Conservation (phyloP, 2,113 vertebrate genomes). For the Sceloporus tristichus region DNA sequence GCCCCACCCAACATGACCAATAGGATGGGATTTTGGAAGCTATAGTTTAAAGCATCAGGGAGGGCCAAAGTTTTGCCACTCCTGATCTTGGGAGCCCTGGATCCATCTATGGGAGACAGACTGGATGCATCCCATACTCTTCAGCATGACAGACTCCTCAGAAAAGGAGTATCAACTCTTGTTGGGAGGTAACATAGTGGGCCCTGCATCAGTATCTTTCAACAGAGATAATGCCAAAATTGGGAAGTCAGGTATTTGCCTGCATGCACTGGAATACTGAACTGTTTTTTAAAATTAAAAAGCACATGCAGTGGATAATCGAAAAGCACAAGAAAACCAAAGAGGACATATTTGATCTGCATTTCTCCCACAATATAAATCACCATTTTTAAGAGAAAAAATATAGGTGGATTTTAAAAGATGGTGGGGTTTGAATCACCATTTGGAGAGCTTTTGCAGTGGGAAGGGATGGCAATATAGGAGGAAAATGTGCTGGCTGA, state of each 20-base stretch:
- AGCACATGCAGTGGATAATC: slow-evolving; percentile 15
- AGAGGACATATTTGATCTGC: not conserved
- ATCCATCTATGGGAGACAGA: not conserved
- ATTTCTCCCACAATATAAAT: not conserved
- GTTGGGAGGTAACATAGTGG: slow-evolving; percentile 6
- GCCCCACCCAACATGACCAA: no score
- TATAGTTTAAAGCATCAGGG: no score
- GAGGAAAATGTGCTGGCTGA: no score
- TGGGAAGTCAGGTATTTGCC: slow-evolving; percentile 16
- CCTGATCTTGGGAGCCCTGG: no score
- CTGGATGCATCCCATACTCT: no score
- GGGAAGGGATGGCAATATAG: no score
- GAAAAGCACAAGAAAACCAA: not conserved
- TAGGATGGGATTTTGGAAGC: no score
- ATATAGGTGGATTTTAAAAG: not conserved
- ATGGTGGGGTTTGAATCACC: no score
- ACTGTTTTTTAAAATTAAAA: slow-evolving; percentile 49
- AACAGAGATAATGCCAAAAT: not conserved
- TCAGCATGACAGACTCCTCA: no score
- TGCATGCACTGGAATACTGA: slow-evolving; percentile 40
- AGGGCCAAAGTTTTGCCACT: no score
- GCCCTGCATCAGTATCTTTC: slow-evolving; percentile 3
- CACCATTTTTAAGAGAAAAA: not conserved
- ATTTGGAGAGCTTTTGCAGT: not conserved
- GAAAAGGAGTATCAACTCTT: not conserved